These are phyloP conservation scores for Conger conger DNA, from an alignment of 2,113 vertebrate species.

Conservation along the genomic window DNA sequence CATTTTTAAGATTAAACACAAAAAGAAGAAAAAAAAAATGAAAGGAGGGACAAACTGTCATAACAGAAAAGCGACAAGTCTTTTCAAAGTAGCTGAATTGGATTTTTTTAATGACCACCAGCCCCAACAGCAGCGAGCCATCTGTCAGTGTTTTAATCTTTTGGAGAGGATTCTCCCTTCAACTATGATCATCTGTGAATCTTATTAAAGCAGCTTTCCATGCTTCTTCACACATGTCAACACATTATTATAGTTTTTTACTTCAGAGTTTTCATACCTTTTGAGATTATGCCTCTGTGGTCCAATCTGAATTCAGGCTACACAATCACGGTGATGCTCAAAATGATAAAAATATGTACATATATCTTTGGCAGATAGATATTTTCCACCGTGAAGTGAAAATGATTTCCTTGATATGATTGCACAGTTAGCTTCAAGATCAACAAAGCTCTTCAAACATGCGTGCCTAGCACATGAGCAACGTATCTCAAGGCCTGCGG, in stretches of 20 bases:
- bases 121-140: conserved; percentile 43
- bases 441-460: no score
- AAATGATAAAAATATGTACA: background rate
- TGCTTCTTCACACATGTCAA: conserved; percentile 22
- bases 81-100: conserved; percentile 18
- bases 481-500: background rate
- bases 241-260: conserved; percentile 46
- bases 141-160: conserved; percentile 50
- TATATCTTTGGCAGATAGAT: background rate
- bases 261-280: conserved; percentile 20
- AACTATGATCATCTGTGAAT: conserved; percentile 14
- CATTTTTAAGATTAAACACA: background rate
- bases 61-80: conserved; percentile 38
- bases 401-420: background rate
- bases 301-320: conserved; percentile 14
- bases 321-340: background rate
- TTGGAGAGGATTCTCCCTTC: conserved; percentile 35
- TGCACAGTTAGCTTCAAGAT: background rate
- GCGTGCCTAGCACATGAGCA: background rate
- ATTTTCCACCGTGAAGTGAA: conserved; percentile 8
- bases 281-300: background rate
- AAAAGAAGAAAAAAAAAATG: background rate
- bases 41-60: conserved; percentile 25
- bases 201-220: conserved; percentile 12
- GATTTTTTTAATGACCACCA: conserved; percentile 54